Conservation (phyloP, 2,113 vertebrate genomes). For the Labrus mixtus region DNA sequence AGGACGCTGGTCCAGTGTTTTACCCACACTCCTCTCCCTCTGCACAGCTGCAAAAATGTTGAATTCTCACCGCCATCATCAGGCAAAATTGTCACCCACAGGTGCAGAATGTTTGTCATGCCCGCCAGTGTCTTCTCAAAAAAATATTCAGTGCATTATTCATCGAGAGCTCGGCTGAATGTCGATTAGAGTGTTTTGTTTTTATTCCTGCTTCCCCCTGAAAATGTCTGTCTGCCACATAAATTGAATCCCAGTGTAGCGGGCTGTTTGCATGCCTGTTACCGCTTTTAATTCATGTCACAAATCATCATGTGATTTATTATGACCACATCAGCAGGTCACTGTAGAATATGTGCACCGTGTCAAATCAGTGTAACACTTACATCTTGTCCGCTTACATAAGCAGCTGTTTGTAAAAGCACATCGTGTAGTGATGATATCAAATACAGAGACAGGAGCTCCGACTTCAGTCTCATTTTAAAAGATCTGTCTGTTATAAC, state of each 20-base stretch:
- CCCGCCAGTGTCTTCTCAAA: slow-evolving; percentile 31
- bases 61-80: slow-evolving; percentile 22
- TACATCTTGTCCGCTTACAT: slow-evolving; percentile 54
- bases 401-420: slow-evolving; percentile 50
- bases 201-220: background rate
- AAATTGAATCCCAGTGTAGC: slow-evolving; percentile 38
- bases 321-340: slow-evolving; percentile 38
- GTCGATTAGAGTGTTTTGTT: slow-evolving; percentile 55
- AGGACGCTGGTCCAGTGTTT: slow-evolving; percentile 2
- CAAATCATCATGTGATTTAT: slow-evolving; percentile 41
- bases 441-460: slow-evolving; percentile 49
- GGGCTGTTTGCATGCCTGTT: slow-evolving; percentile 17
- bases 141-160: slow-evolving; percentile 51
- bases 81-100: slow-evolving; percentile 38
- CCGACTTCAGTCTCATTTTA: slow-evolving; percentile 43
- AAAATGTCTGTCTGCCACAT: slow-evolving; percentile 17
- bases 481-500: background rate
- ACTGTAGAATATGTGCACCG: slow-evolving; percentile 25
- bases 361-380: slow-evolving; percentile 39
- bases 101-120: slow-evolving; percentile 52
- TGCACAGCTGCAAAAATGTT: slow-evolving; percentile 26
- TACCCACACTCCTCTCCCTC: background rate
- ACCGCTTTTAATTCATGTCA: slow-evolving; percentile 50
- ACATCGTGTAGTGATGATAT: slow-evolving; percentile 44
- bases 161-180: slow-evolving; percentile 46